A percentile compares a stretch with the other conserved stretches of the same genome.
Evolutionary conservation across 2,888 invertebrate genomes (phyloP).

Genomic region (Leptura quadrifasciata): DNA sequence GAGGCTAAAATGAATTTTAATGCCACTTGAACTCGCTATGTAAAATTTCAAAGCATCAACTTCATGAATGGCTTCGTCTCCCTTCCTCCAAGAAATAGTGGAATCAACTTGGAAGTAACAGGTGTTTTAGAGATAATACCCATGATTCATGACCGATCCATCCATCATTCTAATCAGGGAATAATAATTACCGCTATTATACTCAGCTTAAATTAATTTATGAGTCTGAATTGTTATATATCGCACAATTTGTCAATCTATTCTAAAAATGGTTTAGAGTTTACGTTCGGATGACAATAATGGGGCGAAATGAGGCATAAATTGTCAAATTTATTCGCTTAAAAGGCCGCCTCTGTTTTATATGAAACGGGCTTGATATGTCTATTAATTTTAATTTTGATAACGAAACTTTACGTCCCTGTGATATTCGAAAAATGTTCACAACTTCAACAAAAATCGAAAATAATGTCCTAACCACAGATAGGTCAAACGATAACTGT

Average conservation of each 20-base stretch:
- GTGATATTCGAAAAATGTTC: background rate
- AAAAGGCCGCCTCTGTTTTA: background rate
- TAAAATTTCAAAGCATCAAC: slow-evolving; percentile 15
- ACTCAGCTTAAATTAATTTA: slow-evolving; percentile 32
- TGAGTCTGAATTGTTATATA: slow-evolving; percentile 33
- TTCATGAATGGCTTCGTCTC: slow-evolving; percentile 15
- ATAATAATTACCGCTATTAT: slow-evolving; percentile 23
- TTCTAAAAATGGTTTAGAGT: background rate
- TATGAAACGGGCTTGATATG: background rate
- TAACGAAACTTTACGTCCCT: background rate
- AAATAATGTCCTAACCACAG: too few species aligned
- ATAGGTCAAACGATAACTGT: too few species aligned
- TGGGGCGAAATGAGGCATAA: slow-evolving; percentile 17
- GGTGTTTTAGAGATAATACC: slow-evolving; percentile 32
- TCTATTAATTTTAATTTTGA: background rate
- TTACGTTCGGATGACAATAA: slow-evolving; percentile 4
- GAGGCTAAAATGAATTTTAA: slow-evolving; percentile 35
- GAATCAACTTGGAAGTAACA: slow-evolving; percentile 29
- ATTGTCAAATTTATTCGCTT: slow-evolving; percentile 12
- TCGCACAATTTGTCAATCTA: slow-evolving; percentile 29
- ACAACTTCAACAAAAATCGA: too few species aligned
- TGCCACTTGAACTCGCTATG: slow-evolving; percentile 17
- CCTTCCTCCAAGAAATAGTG: background rate
- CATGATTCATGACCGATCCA: slow-evolving; percentile 28
- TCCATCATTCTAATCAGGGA: slow-evolving; percentile 35